Base-by-base conservation (phyloP, 2,888 invertebrate species). In the Camponotus fellah region DNA sequence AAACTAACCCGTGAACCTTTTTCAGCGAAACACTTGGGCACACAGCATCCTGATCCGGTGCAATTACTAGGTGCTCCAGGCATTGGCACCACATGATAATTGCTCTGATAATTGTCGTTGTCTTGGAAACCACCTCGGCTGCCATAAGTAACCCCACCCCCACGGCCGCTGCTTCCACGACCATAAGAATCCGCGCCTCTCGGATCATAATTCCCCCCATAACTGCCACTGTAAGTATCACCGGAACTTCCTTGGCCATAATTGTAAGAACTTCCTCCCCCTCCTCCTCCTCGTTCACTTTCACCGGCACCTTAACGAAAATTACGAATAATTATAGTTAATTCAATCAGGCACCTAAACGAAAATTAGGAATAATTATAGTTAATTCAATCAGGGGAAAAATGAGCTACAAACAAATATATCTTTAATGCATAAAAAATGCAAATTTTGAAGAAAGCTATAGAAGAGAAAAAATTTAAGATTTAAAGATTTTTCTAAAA, bases 21-120 rank as follows among this genome's bases (percentile, higher is more conserved):
- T 95, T 98, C 98, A 0, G 98, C 98, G 88, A 98, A 97, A 95
- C 98, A 98, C 95, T 98, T 98, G 0, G 98, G 98, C 60, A 96
- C 96, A 92, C 98, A 98, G 91, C 97, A 97, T 82, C 96, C 97
- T 0, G 96, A 96, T 14, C 96, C 96, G 0, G 96, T 96, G 91
- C 97, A 97, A 91, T 97, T 97, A 66, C 95, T 95, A n/a, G 95
- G 84, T 91, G 96, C 95, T 80, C 95, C 95, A 4, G 95, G 95
- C 32, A 95, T 95, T 2, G 96, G 95, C 80, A 95, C 94, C 5
- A 95, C 95, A 37, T 95, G 95, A 87, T 95, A 96, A 89, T 95
- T 96, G 85, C 95, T 95, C 2, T 95, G 94, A 88, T 95, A 91
- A 65, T 85, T 90, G 1, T 88, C 91, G 43, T 88, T 86, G 6